These are phyloP conservation scores for Ranitomeya variabilis DNA, from an alignment of 2,113 vertebrate genomes.

Conservation along the genomic window DNA sequence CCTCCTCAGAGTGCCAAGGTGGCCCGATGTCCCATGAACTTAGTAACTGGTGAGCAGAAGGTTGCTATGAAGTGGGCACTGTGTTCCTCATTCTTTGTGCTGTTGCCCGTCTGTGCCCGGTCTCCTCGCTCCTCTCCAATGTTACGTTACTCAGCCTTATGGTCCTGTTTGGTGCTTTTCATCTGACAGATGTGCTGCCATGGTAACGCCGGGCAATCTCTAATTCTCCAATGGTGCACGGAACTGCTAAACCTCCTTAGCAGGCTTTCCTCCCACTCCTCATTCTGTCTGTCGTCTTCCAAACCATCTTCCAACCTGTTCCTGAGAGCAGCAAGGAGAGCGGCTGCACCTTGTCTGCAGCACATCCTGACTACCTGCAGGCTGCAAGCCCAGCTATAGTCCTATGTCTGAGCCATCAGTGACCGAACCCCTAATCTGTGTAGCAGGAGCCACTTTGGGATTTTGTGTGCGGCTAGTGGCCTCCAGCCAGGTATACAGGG, in stretches of 20 bases:
- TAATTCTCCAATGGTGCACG: constrained; percentile 62
- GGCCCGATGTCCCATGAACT: neutral
- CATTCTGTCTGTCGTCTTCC: constrained; percentile 19
- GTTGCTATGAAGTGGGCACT: neutral
- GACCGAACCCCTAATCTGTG: neutral
- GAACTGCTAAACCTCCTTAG: constrained; percentile 65
- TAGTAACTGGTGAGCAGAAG: neutral
- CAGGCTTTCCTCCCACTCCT: neutral
- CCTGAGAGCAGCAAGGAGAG: neutral
- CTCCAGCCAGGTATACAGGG: neutral
- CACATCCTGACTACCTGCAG: neutral
- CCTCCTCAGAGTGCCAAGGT: neutral
- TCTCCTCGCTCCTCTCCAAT: constrained; percentile 12
- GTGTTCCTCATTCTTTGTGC: neutral
- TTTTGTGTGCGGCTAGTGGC: too few relatives aligned
- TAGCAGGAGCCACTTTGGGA: too few relatives aligned
- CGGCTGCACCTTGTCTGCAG: neutral
- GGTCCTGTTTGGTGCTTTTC: constrained; percentile 62
- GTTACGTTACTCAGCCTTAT: constrained; percentile 43
- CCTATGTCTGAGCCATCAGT: neutral
- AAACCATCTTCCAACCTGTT: neutral
- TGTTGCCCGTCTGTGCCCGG: neutral
- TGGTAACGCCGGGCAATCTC: constrained; percentile 67
- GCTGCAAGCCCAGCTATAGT: neutral
- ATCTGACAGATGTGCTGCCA: constrained; percentile 67